Base-by-base conservation (phyloP, 92 coral and sea anemone genomes). In the Desmophyllum pertusum region DNA sequence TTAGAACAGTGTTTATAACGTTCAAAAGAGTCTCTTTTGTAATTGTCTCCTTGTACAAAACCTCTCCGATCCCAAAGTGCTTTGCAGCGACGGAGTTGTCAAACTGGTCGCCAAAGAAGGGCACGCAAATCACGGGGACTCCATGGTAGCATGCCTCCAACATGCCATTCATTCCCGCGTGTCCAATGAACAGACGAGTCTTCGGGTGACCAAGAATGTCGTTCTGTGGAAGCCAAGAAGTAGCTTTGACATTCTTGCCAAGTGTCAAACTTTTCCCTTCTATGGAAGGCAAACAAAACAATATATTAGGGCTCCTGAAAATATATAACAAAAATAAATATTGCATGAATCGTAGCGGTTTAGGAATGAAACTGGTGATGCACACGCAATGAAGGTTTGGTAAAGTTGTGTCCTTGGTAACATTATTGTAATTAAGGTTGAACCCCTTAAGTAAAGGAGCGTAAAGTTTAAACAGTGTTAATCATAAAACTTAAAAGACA, bases 211-310 rank as follows among this genome's bases (percentile, higher is more conserved):
- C 94, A 9, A 91, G 88, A 57, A 91, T 80, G 76, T 91, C 94
- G 70, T 91, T 91, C 78, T 91, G 94, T n/a, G 90, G 94, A 21
- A 91, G 80, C 94, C 92, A 91, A 46, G 64, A 37, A 10, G 83
- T 73, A 8, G 76, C 80, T 73, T 77, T 91, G 79, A 88, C 79
- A 40, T 91, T 91, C 50, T 59, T 52, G 4, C 43, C 43, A 50
- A 75, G 29, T 33, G 45, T 31, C 64, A 75, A 21, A 11, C 19
- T 38, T 53, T 53, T 76, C 21, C 80, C 68, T 23, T 76, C 80
- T 53, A 35, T 70, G 4, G 10, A 10, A 59, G 15, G 19, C 11
- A 76, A 78, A 63, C 3, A 27, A 23, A 14, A 27, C 4, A 3
- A 5, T 0, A 21, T 38, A 57, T 37, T 2, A n/a, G 21, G 13